phyloP scores from a whole-genome alignment of 2,113 vertebrate species.

The Aspiorhynchus laticeps region DNA sequence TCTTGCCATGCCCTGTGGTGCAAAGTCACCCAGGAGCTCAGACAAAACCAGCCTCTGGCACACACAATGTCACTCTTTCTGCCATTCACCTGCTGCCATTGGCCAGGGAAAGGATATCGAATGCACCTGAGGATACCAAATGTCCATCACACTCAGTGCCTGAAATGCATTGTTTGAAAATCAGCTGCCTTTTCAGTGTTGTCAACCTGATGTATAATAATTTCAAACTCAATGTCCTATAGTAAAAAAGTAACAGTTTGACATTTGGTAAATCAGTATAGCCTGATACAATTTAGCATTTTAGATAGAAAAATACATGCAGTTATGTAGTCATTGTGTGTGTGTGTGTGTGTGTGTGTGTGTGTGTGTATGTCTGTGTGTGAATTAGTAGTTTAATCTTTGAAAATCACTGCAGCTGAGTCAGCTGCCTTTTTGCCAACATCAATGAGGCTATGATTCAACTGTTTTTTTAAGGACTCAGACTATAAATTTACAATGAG shows the following conservation, averaged over 20 bases:
- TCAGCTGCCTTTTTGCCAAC: slow-evolving; percentile 10
- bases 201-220: background rate
- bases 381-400: background rate
- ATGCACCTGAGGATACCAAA: slow-evolving; percentile 16
- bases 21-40: background rate
- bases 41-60: background rate
- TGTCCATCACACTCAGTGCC: background rate
- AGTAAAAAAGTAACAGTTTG: background rate
- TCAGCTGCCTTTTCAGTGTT: background rate
- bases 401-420: slow-evolving; percentile 13
- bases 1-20: background rate
- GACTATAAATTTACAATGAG: slow-evolving; percentile 29
- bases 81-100: slow-evolving; percentile 12
- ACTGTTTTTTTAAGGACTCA: background rate
- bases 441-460: slow-evolving; percentile 26
- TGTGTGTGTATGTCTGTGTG: background rate
- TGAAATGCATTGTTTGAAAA: slow-evolving; percentile 14
- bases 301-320: background rate
- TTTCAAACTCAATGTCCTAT: background rate
- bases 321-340: background rate
- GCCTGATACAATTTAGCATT: background rate
- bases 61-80: background rate
- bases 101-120: background rate
- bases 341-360: background rate
- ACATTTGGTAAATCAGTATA: background rate